Base-by-base conservation (phyloP, 2,888 invertebrate species). In the Ferdinandea cuprea region DNA sequence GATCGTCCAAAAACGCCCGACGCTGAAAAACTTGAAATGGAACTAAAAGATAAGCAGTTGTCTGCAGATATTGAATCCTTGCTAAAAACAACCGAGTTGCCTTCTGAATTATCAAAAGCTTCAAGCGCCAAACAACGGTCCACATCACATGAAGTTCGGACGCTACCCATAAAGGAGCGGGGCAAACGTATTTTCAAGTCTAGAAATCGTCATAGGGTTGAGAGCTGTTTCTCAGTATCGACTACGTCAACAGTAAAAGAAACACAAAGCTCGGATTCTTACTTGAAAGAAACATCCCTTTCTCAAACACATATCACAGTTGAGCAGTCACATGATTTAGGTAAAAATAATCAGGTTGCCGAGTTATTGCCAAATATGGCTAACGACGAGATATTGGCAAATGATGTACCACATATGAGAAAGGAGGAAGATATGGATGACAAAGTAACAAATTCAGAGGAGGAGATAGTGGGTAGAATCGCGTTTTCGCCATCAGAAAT, bases 31-130 rank as follows among this genome's bases (percentile, higher is more conserved):
- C 69, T 81, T 25, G 86, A 87, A 52, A 25, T 85, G 8, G 88
- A 87, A n/a, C 66, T 86, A 63, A 86, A 86, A 71, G 88, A 89
- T 68, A 85, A 86, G 48, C 85, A 87, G 61, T 89, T 93, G 59
- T 91, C 92, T 5, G 92, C 90, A 65, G 93, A 93, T 85, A 94
- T 94, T 48, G 93, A 94, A 42, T 93, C 92, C 86, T 88, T 95
- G 54, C 91, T 95, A 63, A 93, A 93, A 85, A 92, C 93, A 87
- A 94, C 94, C 0, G 89, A 91, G 13, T 91, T 93, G 11, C 93
- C 94, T 0, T 92, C 92, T 4, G 93, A 93, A 7, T 91, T 92
- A 85, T 9, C 52, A 13, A 3, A 37, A 2, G 13, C 74, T 7
- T 30, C 52, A 21, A 21, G 32, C 25, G 8, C 7, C 6, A 40